Conservation (phyloP, 1,140 invertebrate species). For the Tetraneura akinire region DNA sequence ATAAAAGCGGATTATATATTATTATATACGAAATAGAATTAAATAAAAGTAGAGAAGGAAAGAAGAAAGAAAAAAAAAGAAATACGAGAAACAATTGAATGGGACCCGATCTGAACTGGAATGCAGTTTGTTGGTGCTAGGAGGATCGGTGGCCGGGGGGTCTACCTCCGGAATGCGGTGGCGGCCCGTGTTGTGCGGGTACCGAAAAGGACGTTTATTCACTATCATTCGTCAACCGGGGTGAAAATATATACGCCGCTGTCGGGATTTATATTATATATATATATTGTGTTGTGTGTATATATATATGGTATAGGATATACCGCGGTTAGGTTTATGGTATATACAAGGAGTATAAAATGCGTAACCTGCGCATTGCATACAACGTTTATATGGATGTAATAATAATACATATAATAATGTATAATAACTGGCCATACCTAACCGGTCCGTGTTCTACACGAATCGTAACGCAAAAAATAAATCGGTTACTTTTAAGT, state of each 20-base stretch:
- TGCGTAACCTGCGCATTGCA: background rate
- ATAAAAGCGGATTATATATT: slow-evolving; percentile 10
- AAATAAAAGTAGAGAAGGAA: slow-evolving; percentile 6
- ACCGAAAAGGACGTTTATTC: slow-evolving; percentile 46
- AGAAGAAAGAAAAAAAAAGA: background rate
- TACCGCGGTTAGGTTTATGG: no score
- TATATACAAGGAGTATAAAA: background rate
- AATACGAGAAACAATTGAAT: slow-evolving; percentile 45
- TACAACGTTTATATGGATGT: background rate
- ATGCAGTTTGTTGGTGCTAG: slow-evolving; percentile 43
- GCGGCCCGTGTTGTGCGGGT: background rate
- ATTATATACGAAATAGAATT: slow-evolving; percentile 23
- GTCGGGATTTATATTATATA: slow-evolving; percentile 8
- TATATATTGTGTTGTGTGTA: no score
- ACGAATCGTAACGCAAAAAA: no score
- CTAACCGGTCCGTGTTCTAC: no score
- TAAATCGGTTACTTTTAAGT: no score
- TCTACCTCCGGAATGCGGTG: slow-evolving; percentile 37
- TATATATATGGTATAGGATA: no score
- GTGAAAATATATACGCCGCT: slow-evolving; percentile 20
- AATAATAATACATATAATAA: no score
- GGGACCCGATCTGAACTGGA: slow-evolving; percentile 42
- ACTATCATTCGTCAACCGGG: slow-evolving; percentile 45
- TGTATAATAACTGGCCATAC: no score
- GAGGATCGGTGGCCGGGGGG: slow-evolving; percentile 28